These are phyloP conservation scores for Himalopsyche anomala DNA, from an alignment of 2,888 invertebrate species.

Conservation along the genomic window DNA sequence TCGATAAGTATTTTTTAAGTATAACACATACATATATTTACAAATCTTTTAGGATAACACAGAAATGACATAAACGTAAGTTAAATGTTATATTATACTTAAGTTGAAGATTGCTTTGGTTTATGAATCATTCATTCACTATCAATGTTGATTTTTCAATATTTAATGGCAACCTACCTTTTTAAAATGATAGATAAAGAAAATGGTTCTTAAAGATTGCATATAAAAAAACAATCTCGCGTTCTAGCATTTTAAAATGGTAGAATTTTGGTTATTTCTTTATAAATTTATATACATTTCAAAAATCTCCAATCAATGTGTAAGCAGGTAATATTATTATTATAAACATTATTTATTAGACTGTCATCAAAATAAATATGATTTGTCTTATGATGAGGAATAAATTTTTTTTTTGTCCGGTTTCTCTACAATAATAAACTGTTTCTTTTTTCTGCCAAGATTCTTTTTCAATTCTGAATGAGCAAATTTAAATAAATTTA, in stretches of 20 bases:
- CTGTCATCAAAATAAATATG: background rate
- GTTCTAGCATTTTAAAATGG: background rate
- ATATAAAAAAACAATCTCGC: background rate
- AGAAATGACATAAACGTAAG: background rate
- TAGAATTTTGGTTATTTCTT: background rate
- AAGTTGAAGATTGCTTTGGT: slow-evolving; percentile 26
- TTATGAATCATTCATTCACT: slow-evolving; percentile 19
- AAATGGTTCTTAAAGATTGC: background rate
- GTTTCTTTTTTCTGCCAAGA: background rate
- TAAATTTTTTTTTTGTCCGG: background rate
- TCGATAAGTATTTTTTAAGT: slow-evolving; percentile 13
- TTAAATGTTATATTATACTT: slow-evolving; percentile 19
- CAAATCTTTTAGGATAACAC: slow-evolving; percentile 32
- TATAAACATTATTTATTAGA: background rate
- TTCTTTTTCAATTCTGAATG: background rate
- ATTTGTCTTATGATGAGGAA: background rate
- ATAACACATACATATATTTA: slow-evolving; percentile 24
- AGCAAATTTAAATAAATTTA: background rate
- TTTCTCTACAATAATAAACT: background rate
- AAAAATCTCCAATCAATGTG: too few species aligned
- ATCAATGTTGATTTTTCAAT: slow-evolving; percentile 33
- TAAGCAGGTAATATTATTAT: background rate
- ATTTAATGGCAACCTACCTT: slow-evolving; percentile 35
- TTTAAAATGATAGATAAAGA: slow-evolving; percentile 6
- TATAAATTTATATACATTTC: background rate